Evolutionary conservation across 2,888 invertebrate species (phyloP), one percentile per base, ranked within the genome.

Genomic region (Terebella lapidaria): DNA sequence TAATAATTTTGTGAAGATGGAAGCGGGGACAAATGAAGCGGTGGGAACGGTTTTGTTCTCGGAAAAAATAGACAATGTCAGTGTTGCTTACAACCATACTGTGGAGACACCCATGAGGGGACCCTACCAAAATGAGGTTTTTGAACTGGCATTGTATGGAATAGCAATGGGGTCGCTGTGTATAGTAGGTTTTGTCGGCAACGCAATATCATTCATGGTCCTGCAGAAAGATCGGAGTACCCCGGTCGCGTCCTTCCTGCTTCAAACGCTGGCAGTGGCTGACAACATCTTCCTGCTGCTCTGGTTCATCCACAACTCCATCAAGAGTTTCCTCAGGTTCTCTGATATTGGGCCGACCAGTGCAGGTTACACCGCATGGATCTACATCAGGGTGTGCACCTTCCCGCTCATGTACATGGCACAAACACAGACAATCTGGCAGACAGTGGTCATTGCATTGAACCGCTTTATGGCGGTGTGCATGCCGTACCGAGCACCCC

Each of bases 401-500:
- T 67, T 67, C 60, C 68, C 68, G 0, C 25, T 67, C 1, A 56
- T 67, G 42, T 67, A 65, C 55, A 67, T 67, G 57, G 67, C 68
- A 1, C 68, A 67, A 55, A 65, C 61, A 10, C 59, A 58, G 45
- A 68, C 68, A 28, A 68, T 68, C 47, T 68, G 68, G 68, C 54
- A 65, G 29, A 67, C 66, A 0, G 68, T 68, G 5, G 62, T 67
- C 29, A 62, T 68, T 5, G 68, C 68, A 2, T 53, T 68, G 29
- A 68, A 68, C 57, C 68, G 68, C 56, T 68, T 60, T 60, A 63
- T 68, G 59, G 68, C 68, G 15, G 65, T 68, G 24, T 68, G 68
- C 45, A 3, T 65, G 35, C 68, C 68, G 2, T 68, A 68, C 64
- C 45, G 55, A 15, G 68, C 65, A 0, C 62, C 65, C 1, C 63